These are phyloP conservation scores for Hydractinia symbiolongicarpus DNA, from an alignment of 30 jellyfish, hydroid and myxozoan species.

Conservation along the genomic window DNA sequence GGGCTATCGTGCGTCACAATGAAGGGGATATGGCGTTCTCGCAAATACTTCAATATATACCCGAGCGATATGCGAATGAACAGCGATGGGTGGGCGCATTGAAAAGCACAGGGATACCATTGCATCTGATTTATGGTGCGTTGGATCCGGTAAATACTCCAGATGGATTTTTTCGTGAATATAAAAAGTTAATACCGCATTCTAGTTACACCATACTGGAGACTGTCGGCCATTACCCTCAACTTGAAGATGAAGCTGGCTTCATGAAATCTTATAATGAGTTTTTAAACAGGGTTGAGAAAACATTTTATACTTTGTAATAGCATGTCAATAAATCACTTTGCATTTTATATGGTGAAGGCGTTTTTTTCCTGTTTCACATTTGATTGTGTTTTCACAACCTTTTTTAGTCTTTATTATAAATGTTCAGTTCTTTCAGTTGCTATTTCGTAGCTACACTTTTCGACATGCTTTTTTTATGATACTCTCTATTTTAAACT, in stretches of 20 bases:
- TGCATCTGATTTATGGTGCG: constrained; percentile 78
- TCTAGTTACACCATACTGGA: constrained; percentile 50
- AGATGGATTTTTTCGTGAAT: not conserved
- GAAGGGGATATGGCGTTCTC: constrained; percentile 61
- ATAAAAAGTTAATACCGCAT: constrained; percentile 27
- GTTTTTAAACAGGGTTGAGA: not conserved
- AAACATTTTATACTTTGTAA: not conserved
- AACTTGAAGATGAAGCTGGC: constrained; percentile 55
- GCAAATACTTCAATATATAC: constrained; percentile 37
- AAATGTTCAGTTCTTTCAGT: too few relatives aligned
- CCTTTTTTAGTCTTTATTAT: too few relatives aligned
- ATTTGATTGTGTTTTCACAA: too few relatives aligned
- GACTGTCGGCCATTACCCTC: constrained; percentile 93
- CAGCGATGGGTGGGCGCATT: constrained; percentile 84
- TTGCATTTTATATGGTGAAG: too few relatives aligned
- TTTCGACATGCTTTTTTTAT: too few relatives aligned
- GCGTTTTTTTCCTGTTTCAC: too few relatives aligned
- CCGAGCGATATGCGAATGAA: constrained; percentile 48
- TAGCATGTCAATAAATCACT: too few relatives aligned
- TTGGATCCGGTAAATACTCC: constrained; percentile 63
- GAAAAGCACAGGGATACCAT: constrained; percentile 34
- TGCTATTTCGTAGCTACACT: too few relatives aligned
- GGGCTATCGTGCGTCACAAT: constrained; percentile 57
- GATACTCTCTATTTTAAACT: too few relatives aligned
- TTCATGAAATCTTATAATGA: not conserved